Conservation (phyloP, 2,797 vertebrate genomes). For the Megalops cyprinoides region DNA sequence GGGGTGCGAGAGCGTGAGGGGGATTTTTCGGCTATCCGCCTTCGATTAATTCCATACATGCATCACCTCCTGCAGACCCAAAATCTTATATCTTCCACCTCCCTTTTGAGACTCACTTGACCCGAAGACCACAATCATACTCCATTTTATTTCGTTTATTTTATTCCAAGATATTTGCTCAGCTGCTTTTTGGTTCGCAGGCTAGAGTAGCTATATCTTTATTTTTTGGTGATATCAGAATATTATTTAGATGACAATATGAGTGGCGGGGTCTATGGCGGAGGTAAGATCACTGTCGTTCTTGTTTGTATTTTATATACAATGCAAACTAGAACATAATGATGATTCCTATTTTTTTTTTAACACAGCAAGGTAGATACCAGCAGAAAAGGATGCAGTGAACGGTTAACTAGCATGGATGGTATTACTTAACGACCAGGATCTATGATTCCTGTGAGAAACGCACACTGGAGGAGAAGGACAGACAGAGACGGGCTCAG, state of each 20-base stretch:
- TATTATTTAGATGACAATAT: slow-evolving; percentile 40
- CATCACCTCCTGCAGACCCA: slow-evolving; percentile 32
- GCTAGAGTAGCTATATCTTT: slow-evolving; percentile 16
- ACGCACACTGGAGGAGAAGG: background rate
- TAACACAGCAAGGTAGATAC: background rate
- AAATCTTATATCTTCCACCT: slow-evolving; percentile 14
- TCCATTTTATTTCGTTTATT: slow-evolving; percentile 9
- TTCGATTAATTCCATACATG: slow-evolving; percentile 22
- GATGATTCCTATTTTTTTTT: background rate
- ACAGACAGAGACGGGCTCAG: background rate
- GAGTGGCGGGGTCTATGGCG: slow-evolving; percentile 53
- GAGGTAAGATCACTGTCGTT: slow-evolving; percentile 46
- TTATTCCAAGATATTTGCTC: slow-evolving; percentile 4
- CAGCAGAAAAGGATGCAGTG: slow-evolving; percentile 3
- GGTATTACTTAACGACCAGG: background rate
- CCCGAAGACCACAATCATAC: slow-evolving; percentile 29
- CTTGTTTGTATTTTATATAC: slow-evolving; percentile 24
- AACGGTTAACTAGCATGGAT: slow-evolving; percentile 3
- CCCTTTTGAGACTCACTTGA: slow-evolving; percentile 18
- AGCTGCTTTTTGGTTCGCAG: slow-evolving; percentile 2
- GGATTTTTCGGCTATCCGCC: slow-evolving; percentile 30
- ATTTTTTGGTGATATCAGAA: slow-evolving; percentile 24
- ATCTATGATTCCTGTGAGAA: slow-evolving; percentile 2
- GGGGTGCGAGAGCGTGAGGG: slow-evolving; percentile 14
- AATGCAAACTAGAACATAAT: slow-evolving; percentile 14